Evolutionary conservation across 1,140 invertebrate genomes (phyloP).

Genomic region (Sweltsa coloradensis): DNA sequence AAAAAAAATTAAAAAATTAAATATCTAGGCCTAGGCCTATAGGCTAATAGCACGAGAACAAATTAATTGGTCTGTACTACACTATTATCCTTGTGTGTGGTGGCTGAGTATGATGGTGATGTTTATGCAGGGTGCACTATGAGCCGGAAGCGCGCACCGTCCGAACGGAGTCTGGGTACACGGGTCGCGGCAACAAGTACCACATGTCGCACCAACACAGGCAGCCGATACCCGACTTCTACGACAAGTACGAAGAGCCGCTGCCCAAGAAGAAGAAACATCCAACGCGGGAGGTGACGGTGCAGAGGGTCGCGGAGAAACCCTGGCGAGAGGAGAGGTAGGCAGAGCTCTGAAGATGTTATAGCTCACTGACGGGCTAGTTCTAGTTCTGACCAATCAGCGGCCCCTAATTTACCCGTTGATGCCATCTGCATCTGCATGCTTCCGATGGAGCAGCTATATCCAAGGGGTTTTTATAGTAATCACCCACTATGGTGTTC

Average conservation of each 20-base stretch:
- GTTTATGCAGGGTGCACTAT: constrained; percentile 12
- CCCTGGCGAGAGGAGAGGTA: constrained; percentile 19
- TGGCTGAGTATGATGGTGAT: constrained; percentile 6
- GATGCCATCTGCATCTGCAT: too few species aligned
- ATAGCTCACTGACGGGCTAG: too few species aligned
- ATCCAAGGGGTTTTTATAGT: too few species aligned
- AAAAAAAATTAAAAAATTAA: too few species aligned
- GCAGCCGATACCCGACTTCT: constrained; percentile 2
- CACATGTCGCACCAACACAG: constrained; percentile 7
- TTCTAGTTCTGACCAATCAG: too few species aligned
- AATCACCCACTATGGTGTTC: too few species aligned
- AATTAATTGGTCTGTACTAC: neutral
- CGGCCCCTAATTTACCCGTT: too few species aligned
- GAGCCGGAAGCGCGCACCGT: constrained; percentile 13
- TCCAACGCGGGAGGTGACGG: constrained; percentile 63
- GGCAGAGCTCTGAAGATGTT: neutral
- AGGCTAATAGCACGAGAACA: too few species aligned
- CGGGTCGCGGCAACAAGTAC: constrained; percentile 3
- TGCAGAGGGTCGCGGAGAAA: constrained; percentile 51
- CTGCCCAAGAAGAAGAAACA: constrained; percentile 2
- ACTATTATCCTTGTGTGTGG: too few species aligned
- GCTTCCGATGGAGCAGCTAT: too few species aligned
- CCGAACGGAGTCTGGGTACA: constrained; percentile 15
- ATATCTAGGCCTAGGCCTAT: too few species aligned
- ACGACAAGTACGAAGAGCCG: constrained; percentile 15